Evolutionary conservation across 2,888 invertebrate species (phyloP), one percentile per base, ranked within the genome.

Genomic region (Yponomeuta evonymella): DNA sequence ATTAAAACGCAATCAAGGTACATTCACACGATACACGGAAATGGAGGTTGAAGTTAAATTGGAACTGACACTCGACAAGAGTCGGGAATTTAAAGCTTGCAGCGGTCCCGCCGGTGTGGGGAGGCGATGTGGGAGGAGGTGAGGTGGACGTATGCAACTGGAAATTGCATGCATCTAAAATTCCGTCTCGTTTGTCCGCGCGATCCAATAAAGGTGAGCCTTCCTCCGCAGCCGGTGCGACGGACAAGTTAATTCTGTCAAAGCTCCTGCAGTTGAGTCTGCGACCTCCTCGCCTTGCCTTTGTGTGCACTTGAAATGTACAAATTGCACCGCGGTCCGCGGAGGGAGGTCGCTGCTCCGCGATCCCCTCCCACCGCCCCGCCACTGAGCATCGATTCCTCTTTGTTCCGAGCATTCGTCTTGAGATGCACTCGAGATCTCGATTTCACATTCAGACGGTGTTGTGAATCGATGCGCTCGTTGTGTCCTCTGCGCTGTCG

Each of bases 301-400:
- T 91, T 91, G 90, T 90, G 86, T 89, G 89, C 88, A 90, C 90
- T 92, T 91, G 90, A 92, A 91, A 91, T 90, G 91, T 90, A 92
- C 91, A 91, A 92, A 91, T 92, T 91, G 90, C 93, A 90, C 85
- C 84, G 88, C 86, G 86, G 84, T 83, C 81, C 85, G 79, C 84
- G 86, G 85, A 86, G 89, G 89, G 87, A 88, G 85, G 82, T 87
- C 88, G 87, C 88, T 87, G 86, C 81, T 81, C 83, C 81, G 83
- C 84, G 82, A 79, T 80, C 82, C 83, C 83, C 72, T 81, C 83
- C 80, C 85, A 79, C 79, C 72, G 29, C 51, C 67, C 81, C 83
- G 83, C 84, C 85, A 81, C 84, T 43, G 30, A 68, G 62, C 89
- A 89, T 90, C 90, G 90, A 90, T 90, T 90, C 89, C 86, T 89